A percentile compares a stretch with the other conserved stretches of the same genome.
These are phyloP conservation scores for Microtus ochrogaster DNA, from an alignment of 2,113 vertebrate genomes.

Conservation along the genomic window DNA sequence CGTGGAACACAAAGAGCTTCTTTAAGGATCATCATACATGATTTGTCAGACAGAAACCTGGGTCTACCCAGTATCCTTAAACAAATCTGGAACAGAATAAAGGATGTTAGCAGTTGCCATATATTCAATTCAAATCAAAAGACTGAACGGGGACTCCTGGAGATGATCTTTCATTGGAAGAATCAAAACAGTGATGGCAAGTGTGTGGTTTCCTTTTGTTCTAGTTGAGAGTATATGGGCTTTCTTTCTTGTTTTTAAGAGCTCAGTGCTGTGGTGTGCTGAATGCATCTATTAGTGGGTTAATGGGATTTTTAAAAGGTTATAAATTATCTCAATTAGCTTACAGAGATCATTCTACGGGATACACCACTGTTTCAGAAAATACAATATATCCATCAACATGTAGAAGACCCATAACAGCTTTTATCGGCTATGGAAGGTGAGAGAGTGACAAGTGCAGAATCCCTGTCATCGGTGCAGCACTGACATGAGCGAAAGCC, in stretches of 20 bases:
- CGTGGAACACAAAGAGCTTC: background rate
- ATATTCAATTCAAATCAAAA: background rate
- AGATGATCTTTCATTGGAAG: background rate
- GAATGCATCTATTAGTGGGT: background rate
- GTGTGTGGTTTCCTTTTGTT: background rate
- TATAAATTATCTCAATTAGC: conserved; percentile 37
- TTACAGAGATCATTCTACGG: background rate
- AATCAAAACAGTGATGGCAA: background rate
- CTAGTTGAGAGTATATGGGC: background rate
- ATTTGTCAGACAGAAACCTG: background rate
- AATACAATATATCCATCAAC: conserved; percentile 43
- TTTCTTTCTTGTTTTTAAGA: background rate
- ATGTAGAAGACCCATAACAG: background rate
- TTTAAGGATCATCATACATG: background rate
- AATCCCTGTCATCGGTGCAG: background rate
- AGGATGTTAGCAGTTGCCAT: background rate
- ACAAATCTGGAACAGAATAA: background rate
- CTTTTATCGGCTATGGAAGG: background rate
- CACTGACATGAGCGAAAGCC: background rate
- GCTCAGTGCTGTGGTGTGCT: background rate
- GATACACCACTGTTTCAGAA: background rate
- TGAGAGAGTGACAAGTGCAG: background rate
- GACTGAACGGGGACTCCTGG: background rate
- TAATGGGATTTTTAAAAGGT: conserved; percentile 28
- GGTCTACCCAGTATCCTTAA: background rate